Conservation (phyloP, 2,797 vertebrate genomes). For the Vireo griseus region DNA sequence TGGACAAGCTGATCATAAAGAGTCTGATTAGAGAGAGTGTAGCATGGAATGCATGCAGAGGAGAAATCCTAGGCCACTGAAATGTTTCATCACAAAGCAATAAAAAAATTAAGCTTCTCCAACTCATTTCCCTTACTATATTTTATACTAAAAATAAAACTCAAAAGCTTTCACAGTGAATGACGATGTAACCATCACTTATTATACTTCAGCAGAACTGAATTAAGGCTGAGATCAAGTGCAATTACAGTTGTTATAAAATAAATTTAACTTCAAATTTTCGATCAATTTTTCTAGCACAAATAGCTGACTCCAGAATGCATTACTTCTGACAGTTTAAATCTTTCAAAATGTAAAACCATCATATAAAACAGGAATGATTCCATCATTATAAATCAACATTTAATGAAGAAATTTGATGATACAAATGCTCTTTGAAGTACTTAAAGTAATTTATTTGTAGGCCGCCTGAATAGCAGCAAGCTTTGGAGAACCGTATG, state of each 20-base stretch:
- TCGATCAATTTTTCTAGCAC: neutral
- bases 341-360: neutral
- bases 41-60: neutral
- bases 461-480: neutral
- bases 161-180: neutral
- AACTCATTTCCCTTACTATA: neutral
- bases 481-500: neutral
- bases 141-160: neutral
- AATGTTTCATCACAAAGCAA: neutral
- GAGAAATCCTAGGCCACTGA: neutral
- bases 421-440: neutral
- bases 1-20: neutral
- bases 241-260: neutral
- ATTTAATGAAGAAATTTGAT: neutral
- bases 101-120: neutral
- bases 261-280: neutral
- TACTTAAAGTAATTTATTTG: neutral
- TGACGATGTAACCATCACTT: neutral
- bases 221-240: neutral
- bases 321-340: neutral
- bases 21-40: neutral
- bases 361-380: neutral
- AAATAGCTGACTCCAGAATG: neutral
- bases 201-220: neutral
- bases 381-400: neutral